These are phyloP conservation scores for Frieseomelitta varia DNA, from an alignment of 1,140 invertebrate species.

Conservation along the genomic window DNA sequence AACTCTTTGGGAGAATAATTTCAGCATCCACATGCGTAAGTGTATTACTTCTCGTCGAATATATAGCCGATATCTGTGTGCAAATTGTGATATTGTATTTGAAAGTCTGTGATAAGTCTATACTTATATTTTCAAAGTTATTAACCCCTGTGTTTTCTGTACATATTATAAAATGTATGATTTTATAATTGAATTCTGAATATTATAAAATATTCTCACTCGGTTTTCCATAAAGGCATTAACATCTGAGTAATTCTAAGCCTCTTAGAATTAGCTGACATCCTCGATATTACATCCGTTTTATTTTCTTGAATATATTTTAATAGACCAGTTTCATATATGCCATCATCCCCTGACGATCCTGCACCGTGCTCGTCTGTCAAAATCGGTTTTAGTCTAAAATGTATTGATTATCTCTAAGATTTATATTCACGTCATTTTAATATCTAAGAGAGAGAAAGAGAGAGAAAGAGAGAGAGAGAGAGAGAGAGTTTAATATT, in stretches of 20 bases:
- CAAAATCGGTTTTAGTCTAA: slow-evolving; percentile 57
- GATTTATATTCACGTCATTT: slow-evolving; percentile 21
- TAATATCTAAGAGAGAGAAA: neutral
- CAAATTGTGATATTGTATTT: slow-evolving; percentile 52
- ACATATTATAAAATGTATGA: too few species aligned
- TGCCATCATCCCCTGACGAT: neutral
- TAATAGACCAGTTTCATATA: slow-evolving; percentile 55
- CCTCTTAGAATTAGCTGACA: neutral
- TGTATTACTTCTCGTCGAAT: slow-evolving; percentile 29
- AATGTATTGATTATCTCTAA: neutral
- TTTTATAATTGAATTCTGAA: too few species aligned
- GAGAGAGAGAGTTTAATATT: neutral
- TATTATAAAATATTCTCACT: slow-evolving; percentile 65
- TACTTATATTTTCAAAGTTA: too few species aligned
- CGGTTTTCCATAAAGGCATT: slow-evolving; percentile 36
- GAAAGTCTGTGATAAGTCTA: neutral
- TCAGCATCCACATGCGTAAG: slow-evolving; percentile 41
- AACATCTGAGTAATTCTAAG: neutral
- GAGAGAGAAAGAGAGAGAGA: neutral
- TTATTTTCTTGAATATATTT: slow-evolving; percentile 54
- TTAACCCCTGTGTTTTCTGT: too few species aligned
- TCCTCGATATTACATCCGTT: slow-evolving; percentile 60
- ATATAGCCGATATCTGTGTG: neutral
- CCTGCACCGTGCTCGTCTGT: slow-evolving; percentile 29
- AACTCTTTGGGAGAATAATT: slow-evolving; percentile 63